Evolutionary conservation across 1,140 invertebrate species (phyloP), one percentile per base, ranked within the genome.

Genomic region (Rhopalosiphum padi): DNA sequence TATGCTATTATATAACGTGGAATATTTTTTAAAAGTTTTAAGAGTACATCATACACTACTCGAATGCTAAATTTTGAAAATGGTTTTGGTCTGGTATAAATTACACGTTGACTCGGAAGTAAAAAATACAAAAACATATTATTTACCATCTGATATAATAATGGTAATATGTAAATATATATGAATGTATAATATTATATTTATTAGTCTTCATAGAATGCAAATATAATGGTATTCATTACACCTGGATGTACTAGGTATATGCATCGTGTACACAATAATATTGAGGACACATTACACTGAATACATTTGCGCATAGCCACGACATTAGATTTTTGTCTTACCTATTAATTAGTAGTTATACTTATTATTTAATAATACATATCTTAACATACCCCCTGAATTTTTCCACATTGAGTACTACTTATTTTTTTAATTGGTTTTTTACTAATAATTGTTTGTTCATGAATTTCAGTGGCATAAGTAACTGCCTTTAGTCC

Each of bases 81-180:
- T 2, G 30, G 30, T 77, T 77, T 77, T 77, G 15, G 30, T n/a
- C 18, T 18, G 30, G 30, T n/a, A 77, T 77, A 77, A 77, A n/a
- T 77, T 77, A n/a, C 4, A 15, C 15, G 5, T n/a, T 77, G 30
- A n/a, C n/a, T 77, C 15, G 5, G n/a, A 77, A n/a, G n/a, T n/a
- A 77, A n/a, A 11, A 77, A 77, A 77, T 18, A n/a, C 30, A n/a
- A 77, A n/a, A 77, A 77, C n/a, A 77, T 35, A n/a, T n/a, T 35
- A n/a, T 35, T n/a, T n/a, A n/a, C 60, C 60, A 77, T 77, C n/a
- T n/a, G 60, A 77, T 77, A n/a, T 77, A 77, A 77, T 77, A 77
- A n/a, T n/a, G 30, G 25, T 68, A 60, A n/a, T 68, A 77, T 77
- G 60, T 77, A n/a, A 30, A 60, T 60, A 60, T 0, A 77, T 25